phyloP scores from a whole-genome alignment of 2,797 vertebrate species.

The Sciurus vulgaris region DNA sequence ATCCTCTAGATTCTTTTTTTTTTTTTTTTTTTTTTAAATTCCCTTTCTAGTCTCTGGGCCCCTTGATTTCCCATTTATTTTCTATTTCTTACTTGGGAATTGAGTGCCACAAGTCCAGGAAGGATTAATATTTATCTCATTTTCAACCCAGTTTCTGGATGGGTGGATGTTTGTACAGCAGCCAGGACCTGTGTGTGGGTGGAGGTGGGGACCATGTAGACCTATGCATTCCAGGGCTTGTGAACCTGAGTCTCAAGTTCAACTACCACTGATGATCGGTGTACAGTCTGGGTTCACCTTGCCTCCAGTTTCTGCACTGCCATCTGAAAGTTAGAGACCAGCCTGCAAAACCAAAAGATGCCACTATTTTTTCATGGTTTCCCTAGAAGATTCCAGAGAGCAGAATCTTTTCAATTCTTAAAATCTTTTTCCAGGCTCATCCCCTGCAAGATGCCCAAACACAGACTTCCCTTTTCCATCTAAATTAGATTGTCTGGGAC shows the following conservation, averaged over 20 bases:
- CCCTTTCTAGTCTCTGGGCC: not conserved
- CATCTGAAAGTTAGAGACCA: not conserved
- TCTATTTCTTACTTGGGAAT: not conserved
- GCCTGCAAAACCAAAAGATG: not conserved
- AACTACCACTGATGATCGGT: not conserved
- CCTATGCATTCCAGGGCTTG: accelerated
- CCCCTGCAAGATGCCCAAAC: not conserved
- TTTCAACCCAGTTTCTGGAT: not conserved
- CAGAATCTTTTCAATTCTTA: not conserved
- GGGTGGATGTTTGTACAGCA: not conserved
- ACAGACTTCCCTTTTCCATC: not conserved
- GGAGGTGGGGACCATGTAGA: not conserved
- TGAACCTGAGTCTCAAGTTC: conserved; percentile 32
- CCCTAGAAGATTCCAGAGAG: not conserved
- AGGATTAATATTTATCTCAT: conserved; percentile 53
- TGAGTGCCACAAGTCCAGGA: not conserved
- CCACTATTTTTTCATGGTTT: not conserved
- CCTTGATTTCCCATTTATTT: conserved; percentile 3
- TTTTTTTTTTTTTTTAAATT: no score
- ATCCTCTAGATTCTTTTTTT: not conserved
- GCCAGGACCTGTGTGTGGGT: not conserved
- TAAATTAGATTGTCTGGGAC: not conserved
- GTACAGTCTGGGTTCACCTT: not conserved
- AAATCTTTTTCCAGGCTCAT: not conserved
- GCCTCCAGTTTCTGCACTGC: not conserved